Conservation (phyloP, 2,888 invertebrate species). For the Anagyrus pseudococci region DNA sequence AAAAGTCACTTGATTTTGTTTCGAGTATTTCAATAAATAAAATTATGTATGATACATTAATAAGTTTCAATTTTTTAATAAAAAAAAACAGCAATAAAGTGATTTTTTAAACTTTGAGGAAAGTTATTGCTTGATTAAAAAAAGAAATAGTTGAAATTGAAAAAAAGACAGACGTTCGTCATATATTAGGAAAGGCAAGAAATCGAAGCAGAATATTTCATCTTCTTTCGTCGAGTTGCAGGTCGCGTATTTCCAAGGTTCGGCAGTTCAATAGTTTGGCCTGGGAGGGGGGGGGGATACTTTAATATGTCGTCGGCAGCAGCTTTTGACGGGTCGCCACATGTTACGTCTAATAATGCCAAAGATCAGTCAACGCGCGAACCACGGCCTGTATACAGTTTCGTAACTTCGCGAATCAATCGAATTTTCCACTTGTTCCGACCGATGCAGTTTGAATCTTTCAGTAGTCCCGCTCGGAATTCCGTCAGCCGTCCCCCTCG, state of each 20-base stretch:
- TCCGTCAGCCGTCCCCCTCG: constrained; percentile 28
- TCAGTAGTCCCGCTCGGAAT: constrained; percentile 20
- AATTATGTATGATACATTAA: background rate
- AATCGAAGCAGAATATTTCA: constrained; percentile 7
- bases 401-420: constrained; percentile 16
- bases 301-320: constrained; percentile 49
- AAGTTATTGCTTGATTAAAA: too few relatives aligned
- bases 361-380: constrained; percentile 49
- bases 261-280: constrained; percentile 27
- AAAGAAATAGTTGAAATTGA: constrained; percentile 1
- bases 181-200: background rate
- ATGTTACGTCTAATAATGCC: constrained; percentile 52
- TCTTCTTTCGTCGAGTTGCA: constrained; percentile 7
- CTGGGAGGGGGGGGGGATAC: constrained; percentile 39
- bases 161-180: constrained; percentile 1
- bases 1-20: constrained; percentile 10
- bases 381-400: constrained; percentile 41
- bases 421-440: constrained; percentile 36
- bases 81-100: constrained; percentile 5
- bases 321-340: constrained; percentile 48
- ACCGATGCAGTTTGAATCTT: constrained; percentile 24
- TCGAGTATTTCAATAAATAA: background rate
- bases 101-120: background rate
- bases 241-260: constrained; percentile 17
- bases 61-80: background rate